Conservation (phyloP, 2,888 invertebrate species). For the Gandaritis pyraliata region DNA sequence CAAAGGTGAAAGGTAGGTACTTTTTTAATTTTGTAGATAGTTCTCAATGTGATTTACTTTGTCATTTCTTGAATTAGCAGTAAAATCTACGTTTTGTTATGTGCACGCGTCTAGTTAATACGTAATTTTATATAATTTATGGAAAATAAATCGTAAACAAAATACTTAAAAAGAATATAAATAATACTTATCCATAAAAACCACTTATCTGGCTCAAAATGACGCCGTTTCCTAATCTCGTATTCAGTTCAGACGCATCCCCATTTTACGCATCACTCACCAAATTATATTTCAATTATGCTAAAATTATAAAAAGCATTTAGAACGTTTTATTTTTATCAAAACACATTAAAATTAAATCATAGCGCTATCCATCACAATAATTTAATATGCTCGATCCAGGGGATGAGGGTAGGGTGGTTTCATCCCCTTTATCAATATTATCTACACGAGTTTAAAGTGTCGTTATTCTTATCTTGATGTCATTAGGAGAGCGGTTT, state of each 20-base stretch:
- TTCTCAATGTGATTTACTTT: too few relatives aligned
- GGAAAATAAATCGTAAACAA: constrained; percentile 4
- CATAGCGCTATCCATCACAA: constrained; percentile 77
- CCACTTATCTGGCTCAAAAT: constrained; percentile 36
- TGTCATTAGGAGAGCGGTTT: constrained; percentile 57
- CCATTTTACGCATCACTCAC: constrained; percentile 43
- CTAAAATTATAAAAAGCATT: constrained; percentile 49
- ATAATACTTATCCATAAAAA: constrained; percentile 27
- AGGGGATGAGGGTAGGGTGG: constrained; percentile 32
- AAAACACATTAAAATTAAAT: constrained; percentile 81
- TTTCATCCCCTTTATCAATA: constrained; percentile 47
- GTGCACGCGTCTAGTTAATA: too few relatives aligned
- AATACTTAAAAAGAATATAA: too few relatives aligned
- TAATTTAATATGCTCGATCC: constrained; percentile 74
- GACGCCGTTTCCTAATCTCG: constrained; percentile 37
- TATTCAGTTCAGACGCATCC: constrained; percentile 35
- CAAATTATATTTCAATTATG: constrained; percentile 56
- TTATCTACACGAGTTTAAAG: constrained; percentile 70
- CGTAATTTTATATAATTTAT: too few relatives aligned
- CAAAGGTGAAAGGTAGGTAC: too few relatives aligned
- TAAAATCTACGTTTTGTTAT: too few relatives aligned
- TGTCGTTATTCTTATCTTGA: constrained; percentile 74
- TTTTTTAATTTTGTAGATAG: too few relatives aligned
- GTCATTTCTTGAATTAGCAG: too few relatives aligned
- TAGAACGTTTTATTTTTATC: constrained; percentile 67